Evolutionary conservation across 2,797 vertebrate species (phyloP), one percentile per base, ranked within the genome.

Genomic region (Catharus ustulatus): DNA sequence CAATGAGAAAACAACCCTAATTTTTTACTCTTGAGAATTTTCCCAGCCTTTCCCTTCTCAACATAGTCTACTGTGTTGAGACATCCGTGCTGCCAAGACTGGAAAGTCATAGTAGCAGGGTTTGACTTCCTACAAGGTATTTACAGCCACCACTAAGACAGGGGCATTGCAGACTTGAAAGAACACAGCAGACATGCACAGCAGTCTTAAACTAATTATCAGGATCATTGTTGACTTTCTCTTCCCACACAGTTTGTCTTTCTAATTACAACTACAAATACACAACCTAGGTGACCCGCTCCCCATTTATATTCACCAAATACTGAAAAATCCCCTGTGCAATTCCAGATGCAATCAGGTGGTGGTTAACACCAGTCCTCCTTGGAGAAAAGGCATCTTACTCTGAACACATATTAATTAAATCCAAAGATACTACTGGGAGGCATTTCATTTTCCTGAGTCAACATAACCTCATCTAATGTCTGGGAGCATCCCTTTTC

Each of bases 181-280:
- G 73, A 85, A 54, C 46, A 54, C n/a, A 81, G 66, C 30, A 69
- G 29, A 71, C 3, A 0, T n/a, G n/a, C 61, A 26, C 11, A 90
- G 64, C 49, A 75, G 15, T 49, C 68, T 74, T 83, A 58, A 95
- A 69, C 40, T 73, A 58, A 96, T 92, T 84, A 73, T 72, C 61
- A 46, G 84, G 68, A 85, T 54, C 63, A 27, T 4, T 91, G 63
- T 90, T 93, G 90, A 90, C 75, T 93, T 90, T 90, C 58, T 86
- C 38, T 81, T 92, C 71, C 69, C 40, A 42, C 87, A 84, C 22
- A 57, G 26, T 91, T 87, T 94, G 77, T 83, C 84, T 91, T 95
- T 71, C 88, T 92, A 93, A 95, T 94, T 89, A 89, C 64, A 57
- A 42, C 52, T 48, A 85, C 62, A 91, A 77, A 91, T 23, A 63